A percentile compares a stretch with the other conserved stretches of the same genome.
Evolutionary conservation across 2,113 vertebrate genomes (phyloP).

Genomic region (Burhinus oedicnemus): DNA sequence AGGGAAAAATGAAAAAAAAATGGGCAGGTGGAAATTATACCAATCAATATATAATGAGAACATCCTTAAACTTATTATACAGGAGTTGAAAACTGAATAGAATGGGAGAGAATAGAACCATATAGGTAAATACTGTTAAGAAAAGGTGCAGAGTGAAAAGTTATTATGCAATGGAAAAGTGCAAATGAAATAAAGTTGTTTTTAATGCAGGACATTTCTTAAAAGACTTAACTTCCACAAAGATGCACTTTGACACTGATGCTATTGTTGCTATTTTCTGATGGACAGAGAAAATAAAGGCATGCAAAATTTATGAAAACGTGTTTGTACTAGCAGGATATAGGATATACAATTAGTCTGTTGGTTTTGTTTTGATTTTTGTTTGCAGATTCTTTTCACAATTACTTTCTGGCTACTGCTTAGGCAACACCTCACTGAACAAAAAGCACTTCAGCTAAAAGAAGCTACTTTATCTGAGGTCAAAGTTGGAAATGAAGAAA

Average conservation of each 20-base stretch:
- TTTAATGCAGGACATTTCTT: not conserved
- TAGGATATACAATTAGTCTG: slow-evolving; percentile 37
- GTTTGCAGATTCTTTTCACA: slow-evolving; percentile 88
- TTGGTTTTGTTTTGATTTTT: slow-evolving; percentile 52
- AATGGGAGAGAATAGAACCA: not conserved
- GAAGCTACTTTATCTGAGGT: slow-evolving; percentile 86
- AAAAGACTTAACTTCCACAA: not conserved
- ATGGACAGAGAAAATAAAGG: not conserved
- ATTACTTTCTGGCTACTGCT: slow-evolving; percentile 97
- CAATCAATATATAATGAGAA: not conserved
- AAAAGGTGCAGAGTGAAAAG: not conserved
- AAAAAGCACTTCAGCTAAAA: slow-evolving; percentile 81
- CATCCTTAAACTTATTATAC: not conserved
- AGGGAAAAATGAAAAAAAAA: not conserved
- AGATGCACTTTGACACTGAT: not conserved
- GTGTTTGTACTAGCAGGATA: not conserved
- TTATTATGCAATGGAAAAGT: not conserved
- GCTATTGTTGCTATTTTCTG: not conserved
- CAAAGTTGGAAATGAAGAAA: slow-evolving; percentile 84
- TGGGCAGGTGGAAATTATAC: not conserved
- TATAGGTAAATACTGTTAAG: not conserved
- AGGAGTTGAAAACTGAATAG: not conserved
- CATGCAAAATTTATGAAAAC: not conserved
- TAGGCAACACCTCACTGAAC: slow-evolving; percentile 93
- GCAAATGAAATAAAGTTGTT: not conserved